These are phyloP conservation scores for Sisor rabdophorus DNA, from an alignment of 2,113 vertebrate genomes.

Conservation along the genomic window DNA sequence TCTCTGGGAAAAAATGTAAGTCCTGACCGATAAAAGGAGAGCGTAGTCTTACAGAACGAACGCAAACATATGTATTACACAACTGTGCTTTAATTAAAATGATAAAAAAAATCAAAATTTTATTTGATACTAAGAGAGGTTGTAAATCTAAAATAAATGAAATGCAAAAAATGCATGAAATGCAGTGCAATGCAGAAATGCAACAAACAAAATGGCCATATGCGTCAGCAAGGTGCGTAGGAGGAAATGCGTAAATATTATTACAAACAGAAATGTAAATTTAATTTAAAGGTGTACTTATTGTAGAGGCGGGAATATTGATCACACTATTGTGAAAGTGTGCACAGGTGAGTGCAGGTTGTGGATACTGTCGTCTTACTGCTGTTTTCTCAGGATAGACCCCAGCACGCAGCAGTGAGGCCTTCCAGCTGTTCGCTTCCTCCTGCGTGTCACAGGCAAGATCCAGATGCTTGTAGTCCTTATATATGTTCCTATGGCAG, in stretches of 20 bases:
- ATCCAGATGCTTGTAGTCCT: slow-evolving; percentile 90
- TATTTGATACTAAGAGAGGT: neutral
- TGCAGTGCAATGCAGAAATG: neutral
- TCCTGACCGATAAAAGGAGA: neutral
- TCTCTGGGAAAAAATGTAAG: neutral
- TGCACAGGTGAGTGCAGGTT: neutral
- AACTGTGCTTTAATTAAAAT: neutral
- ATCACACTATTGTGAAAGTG: neutral
- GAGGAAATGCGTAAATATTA: too few species aligned
- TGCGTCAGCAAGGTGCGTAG: too few species aligned
- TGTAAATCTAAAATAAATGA: too few species aligned
- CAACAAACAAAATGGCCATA: too few species aligned
- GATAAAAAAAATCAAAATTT: neutral
- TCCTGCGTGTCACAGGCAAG: slow-evolving; percentile 86
- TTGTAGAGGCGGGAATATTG: too few species aligned
- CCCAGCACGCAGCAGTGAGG: slow-evolving; percentile 86
- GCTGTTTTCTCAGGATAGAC: slow-evolving; percentile 85
- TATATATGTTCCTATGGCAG: slow-evolving; percentile 86
- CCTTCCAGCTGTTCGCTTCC: slow-evolving; percentile 92
- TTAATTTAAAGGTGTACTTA: too few species aligned
- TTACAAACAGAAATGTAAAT: too few species aligned
- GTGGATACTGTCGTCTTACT: slow-evolving; percentile 70
- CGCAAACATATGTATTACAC: neutral
- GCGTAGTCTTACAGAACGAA: neutral
- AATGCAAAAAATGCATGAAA: neutral